Conservation (phyloP, 2,888 invertebrate species). For the Steromphala cineraria region DNA sequence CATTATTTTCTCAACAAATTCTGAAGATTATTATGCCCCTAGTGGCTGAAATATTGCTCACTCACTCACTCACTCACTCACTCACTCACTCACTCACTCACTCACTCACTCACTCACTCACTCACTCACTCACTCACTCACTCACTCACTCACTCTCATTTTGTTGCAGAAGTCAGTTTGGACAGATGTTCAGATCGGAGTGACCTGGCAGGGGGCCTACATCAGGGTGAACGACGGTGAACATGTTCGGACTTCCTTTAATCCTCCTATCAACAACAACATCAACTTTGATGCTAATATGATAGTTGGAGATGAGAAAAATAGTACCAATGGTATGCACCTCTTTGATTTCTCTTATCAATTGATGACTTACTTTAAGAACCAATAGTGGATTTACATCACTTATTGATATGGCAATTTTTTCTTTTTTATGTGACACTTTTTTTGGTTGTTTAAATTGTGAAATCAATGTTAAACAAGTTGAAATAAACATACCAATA, state of each 20-base stretch:
- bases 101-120: not conserved
- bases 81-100: not conserved
- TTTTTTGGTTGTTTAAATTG: no score
- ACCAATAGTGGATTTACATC: no score
- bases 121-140: not conserved
- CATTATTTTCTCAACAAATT: not conserved
- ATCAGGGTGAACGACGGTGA: slow-evolving; percentile 27
- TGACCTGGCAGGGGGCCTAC: not conserved
- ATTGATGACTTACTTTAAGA: no score
- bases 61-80: no score
- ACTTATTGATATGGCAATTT: no score
- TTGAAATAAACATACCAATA: no score
- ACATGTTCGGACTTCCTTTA: not conserved
- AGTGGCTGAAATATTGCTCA: not conserved
- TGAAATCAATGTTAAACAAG: no score
- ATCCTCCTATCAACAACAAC: not conserved
- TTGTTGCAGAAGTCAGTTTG: not conserved
- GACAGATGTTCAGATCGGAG: not conserved
- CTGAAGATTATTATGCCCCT: not conserved
- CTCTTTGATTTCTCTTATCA: no score
- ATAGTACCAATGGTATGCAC: slow-evolving; percentile 19
- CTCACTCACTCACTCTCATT: not conserved
- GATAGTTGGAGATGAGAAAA: slow-evolving; percentile 19
- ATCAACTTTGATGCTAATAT: slow-evolving; percentile 33
- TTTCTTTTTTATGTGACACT: no score